Evolutionary conservation across 2,113 vertebrate species (phyloP).

Genomic region (Bubo blakistoni): DNA sequence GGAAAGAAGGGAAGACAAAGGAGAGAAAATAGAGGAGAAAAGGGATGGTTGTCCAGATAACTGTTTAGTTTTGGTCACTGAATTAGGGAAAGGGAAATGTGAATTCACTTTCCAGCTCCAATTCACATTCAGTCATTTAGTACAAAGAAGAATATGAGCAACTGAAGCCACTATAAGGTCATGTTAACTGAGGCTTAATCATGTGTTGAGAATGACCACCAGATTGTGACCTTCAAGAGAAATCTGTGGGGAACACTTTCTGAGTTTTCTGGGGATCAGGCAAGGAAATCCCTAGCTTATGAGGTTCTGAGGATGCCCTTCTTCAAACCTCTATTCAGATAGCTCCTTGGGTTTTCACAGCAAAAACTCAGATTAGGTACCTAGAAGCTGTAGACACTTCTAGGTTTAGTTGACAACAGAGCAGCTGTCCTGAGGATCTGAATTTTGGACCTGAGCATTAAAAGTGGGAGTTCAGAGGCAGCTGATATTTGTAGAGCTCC

Average conservation of each 20-base stretch:
- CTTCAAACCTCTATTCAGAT: not conserved
- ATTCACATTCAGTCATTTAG: not conserved
- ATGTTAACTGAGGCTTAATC: not conserved
- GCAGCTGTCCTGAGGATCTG: not conserved
- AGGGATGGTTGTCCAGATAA: not conserved
- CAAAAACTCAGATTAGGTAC: not conserved
- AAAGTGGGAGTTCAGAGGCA: not conserved
- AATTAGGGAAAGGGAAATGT: not conserved
- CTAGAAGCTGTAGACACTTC: not conserved
- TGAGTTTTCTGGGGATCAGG: not conserved
- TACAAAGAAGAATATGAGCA: not conserved
- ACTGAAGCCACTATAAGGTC: not conserved
- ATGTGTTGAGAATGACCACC: not conserved
- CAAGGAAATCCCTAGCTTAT: not conserved
- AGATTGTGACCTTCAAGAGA: not conserved
- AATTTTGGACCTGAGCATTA: not conserved
- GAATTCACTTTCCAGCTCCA: not conserved
- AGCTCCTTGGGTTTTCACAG: not conserved
- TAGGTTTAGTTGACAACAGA: not conserved
- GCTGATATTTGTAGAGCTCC: not conserved
- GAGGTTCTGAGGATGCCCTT: not conserved
- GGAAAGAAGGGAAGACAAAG: not conserved
- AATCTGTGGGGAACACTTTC: not conserved
- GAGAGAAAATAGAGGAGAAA: not conserved
- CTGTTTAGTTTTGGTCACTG: not conserved